Evolutionary conservation across 2,888 invertebrate genomes (phyloP), one percentile per base, ranked within the genome.

Genomic region (Herminia tarsipennalis): DNA sequence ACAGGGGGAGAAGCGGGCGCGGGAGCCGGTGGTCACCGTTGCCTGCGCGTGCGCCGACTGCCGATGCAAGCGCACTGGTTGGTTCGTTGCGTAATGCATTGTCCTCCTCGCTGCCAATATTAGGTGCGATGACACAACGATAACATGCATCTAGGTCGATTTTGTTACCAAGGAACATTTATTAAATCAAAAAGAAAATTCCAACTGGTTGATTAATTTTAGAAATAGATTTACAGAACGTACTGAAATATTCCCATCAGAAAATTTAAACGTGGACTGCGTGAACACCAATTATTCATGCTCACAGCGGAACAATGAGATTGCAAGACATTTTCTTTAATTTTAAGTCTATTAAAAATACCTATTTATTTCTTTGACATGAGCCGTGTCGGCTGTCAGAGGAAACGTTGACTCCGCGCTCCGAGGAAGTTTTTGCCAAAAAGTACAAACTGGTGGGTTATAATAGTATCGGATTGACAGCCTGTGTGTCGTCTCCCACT

Each of bases 351-450:
- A 73, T 68, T 66, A 63, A 75, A 70, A 61, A 39, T 56, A 73
- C 62, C 70, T 70, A 80, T 81, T 79, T 76, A 78, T 83, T 78
- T 78, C 49, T 53, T 65, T 57, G 77, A 75, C 76, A 73, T 80
- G 77, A 76, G 76, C 81, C 81, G 78, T 85, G 86, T 88, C 83
- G 70, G 58, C 80, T 86, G 89, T 87, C 89, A 79, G 75, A 70
- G 86, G 67, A 88, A 77, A 69, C 90, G 81, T 90, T 90, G 90
- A 91, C 90, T 86, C 84, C 85, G 69, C 71, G 74, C 72, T 75
- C 73, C 66, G 66, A 64, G 66, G 63, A 70, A 75, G 72, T 69
- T 77, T 86, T 84, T 87, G 90, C 87, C 90, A 90, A 88, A 84
- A 85, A 77, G 70, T 74, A 71, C 67, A 68, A 63, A 72, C 65